phyloP scores from a whole-genome alignment of 2,888 invertebrate genomes.

The Diaperis boleti region DNA sequence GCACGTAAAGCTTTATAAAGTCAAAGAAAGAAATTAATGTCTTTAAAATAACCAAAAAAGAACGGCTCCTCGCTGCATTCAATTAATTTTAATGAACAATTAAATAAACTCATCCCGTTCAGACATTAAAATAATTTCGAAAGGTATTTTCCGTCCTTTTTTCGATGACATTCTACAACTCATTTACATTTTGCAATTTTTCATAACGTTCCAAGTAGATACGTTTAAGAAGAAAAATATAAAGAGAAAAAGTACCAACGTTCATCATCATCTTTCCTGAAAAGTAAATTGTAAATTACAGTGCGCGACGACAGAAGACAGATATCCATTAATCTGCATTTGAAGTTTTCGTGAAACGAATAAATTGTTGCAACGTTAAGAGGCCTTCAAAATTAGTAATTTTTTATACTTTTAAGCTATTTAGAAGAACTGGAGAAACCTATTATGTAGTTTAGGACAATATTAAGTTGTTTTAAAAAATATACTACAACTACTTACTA shows the following conservation, averaged over 20 bases:
- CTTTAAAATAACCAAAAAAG: slow-evolving; percentile 18
- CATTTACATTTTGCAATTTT: slow-evolving; percentile 29
- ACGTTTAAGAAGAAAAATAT: slow-evolving; percentile 14
- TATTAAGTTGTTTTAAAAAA: too few species aligned
- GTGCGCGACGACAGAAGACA: slow-evolving; percentile 37
- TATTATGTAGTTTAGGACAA: too few species aligned
- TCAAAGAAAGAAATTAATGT: slow-evolving; percentile 25
- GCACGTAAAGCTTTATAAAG: slow-evolving; percentile 18
- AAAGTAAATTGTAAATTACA: slow-evolving; percentile 39
- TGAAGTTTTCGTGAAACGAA: slow-evolving; percentile 47
- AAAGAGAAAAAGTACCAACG: slow-evolving; percentile 31
- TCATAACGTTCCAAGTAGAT: slow-evolving; percentile 20
- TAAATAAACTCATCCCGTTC: slow-evolving; percentile 23
- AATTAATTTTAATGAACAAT: slow-evolving; percentile 33
- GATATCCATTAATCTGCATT: slow-evolving; percentile 46
- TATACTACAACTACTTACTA: too few species aligned
- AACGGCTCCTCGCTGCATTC: slow-evolving; percentile 8
- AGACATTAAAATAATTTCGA: slow-evolving; percentile 8
- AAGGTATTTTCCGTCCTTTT: slow-evolving; percentile 16
- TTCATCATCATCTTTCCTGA: slow-evolving; percentile 33
- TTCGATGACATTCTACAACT: slow-evolving; percentile 10
- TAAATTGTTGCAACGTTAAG: slow-evolving; percentile 40
- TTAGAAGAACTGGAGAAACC: too few species aligned
- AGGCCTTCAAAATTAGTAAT: slow-evolving; percentile 18
- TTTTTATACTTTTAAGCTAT: slow-evolving; percentile 25